Base-by-base conservation (phyloP, 1,140 invertebrate genomes). In the Cotesia vestalis region DNA sequence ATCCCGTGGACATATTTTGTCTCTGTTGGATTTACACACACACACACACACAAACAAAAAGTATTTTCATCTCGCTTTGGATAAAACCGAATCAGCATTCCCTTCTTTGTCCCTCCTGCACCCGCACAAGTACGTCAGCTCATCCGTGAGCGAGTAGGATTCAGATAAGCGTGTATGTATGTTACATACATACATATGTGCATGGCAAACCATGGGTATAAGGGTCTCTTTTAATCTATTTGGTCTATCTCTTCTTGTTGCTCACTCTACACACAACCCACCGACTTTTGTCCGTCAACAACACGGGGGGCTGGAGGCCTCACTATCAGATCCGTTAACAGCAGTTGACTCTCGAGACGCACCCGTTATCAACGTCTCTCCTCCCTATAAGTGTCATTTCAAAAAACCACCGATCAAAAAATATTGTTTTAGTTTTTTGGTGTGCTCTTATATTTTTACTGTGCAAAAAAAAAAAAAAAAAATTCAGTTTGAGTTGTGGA, bases 291-390 rank as follows among this genome's bases (percentile, higher is more conserved):
- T 77, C 77, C 80, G 80, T 81, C 79, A 77, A 80, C 79, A 46
- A 79, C 80, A 76, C 75, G 77, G 74, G 76, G 75, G 78, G 77
- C 74, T 76, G 76, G 73, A 78, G 55, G 69, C 78, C 40, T 12
- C 27, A 73, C 79, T 79, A 81, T 83, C 81, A 77, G 81, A 82
- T 75, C 78, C 78, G 82, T 84, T 84, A 84, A 84, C 83, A 80
- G 78, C 81, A 84, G 83, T 84, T 80, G 81, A 77, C 78, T 67
- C 77, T 77, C 77, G 80, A 83, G 79, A 79, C 38, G 64, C 81
- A 84, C 78, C 76, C 81, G 78, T 73, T 80, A 79, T 78, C 71
- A 79, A 83, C 80, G 81, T 80, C 75, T 76, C 71, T 70, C 78
- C 77, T 76, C 77, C 72, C 77, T 52, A 4, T 12, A 11, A 8